phyloP scores from a whole-genome alignment of 2,888 invertebrate species.

The Euspilapteryx auroguttella region DNA sequence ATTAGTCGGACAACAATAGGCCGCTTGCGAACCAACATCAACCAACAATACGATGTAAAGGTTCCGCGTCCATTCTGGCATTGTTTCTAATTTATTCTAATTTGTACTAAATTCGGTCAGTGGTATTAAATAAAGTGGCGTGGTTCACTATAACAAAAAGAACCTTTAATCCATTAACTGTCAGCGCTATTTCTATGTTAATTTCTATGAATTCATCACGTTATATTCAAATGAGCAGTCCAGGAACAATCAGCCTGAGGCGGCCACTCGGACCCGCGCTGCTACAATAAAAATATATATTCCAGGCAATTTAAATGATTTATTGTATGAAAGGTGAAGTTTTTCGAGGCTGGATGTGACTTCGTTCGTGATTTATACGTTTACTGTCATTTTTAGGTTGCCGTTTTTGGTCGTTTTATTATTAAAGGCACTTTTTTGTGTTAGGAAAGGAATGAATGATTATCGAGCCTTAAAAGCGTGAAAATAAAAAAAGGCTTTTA shows the following conservation, averaged over 20 bases:
- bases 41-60: too few relatives aligned
- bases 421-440: too few relatives aligned
- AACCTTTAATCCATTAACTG: neutral
- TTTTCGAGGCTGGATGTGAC: neutral
- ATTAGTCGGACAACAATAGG: too few relatives aligned
- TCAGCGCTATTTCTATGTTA: conserved; percentile 4
- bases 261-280: neutral
- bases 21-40: too few relatives aligned
- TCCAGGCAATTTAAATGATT: conserved; percentile 30
- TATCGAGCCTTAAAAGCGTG: too few relatives aligned
- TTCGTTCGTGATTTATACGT: neutral
- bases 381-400: neutral
- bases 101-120: too few relatives aligned
- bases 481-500: too few relatives aligned
- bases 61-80: too few relatives aligned
- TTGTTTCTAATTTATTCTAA: too few relatives aligned
- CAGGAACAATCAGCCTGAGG: conserved; percentile 1
- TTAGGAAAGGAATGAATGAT: too few relatives aligned
- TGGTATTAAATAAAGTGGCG: too few relatives aligned
- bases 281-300: conserved; percentile 12
- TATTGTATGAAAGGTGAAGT: conserved; percentile 12
- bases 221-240: conserved; percentile 9
- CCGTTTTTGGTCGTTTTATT: too few relatives aligned
- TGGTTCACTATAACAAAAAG: neutral
- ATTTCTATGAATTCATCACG: conserved; percentile 7